Conservation (phyloP, 2,797 vertebrate species). For the Gymnothorax javanicus region DNA sequence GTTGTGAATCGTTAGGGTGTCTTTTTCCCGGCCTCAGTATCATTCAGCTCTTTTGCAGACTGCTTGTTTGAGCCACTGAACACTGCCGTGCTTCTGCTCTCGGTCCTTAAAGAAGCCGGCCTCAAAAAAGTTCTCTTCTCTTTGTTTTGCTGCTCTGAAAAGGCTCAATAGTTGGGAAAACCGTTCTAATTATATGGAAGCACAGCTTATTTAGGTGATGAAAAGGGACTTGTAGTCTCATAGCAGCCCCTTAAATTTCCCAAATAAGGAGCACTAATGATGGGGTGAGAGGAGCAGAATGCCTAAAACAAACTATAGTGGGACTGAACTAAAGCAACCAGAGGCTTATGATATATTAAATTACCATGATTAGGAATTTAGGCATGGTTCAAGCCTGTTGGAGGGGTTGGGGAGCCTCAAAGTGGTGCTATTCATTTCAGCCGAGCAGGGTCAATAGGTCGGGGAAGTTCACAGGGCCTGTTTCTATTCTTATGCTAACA, state of each 20-base stretch:
- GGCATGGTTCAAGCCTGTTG: conserved; percentile 88
- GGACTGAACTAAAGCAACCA: conserved; percentile 85
- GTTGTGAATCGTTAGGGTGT: not conserved
- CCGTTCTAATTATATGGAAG: conserved; percentile 81
- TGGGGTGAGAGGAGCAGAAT: conserved; percentile 84
- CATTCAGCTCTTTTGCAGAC: not conserved
- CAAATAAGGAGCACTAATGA: conserved; percentile 82
- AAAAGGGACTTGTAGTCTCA: conserved; percentile 79
- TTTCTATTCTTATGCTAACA: conserved; percentile 96
- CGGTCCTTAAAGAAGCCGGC: conserved; percentile 66
- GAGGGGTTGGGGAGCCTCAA: conserved; percentile 83
- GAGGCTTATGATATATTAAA: conserved; percentile 98
- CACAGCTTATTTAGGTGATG: conserved; percentile 78
- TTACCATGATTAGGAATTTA: conserved; percentile 98
- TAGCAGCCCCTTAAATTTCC: conserved; percentile 79
- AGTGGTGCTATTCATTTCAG: conserved; percentile 87
- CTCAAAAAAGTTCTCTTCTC: conserved; percentile 68
- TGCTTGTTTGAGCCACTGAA: not conserved
- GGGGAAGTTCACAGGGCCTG: conserved; percentile 90
- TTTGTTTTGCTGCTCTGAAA: conserved; percentile 69
- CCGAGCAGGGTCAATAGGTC: conserved; percentile 92
- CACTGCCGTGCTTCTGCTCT: conserved; percentile 10
- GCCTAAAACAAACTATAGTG: conserved; percentile 93
- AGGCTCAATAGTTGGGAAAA: conserved; percentile 77
- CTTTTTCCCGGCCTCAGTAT: not conserved